Evolutionary conservation across 1,140 invertebrate species (phyloP), one percentile per base, ranked within the genome.

Genomic region (Cydia fagiglandana): DNA sequence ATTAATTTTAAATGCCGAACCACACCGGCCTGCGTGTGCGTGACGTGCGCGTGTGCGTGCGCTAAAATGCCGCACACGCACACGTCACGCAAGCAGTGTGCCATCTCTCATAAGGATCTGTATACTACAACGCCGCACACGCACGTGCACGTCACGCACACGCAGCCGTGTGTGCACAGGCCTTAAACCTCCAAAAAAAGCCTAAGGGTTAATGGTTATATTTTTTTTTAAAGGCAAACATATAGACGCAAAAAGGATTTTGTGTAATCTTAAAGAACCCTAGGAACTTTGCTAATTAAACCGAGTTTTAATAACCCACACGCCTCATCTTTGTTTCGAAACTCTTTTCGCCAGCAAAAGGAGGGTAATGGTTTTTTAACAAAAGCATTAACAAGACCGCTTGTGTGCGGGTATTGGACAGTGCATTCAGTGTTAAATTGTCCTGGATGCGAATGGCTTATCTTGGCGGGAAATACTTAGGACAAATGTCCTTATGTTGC

Each of bases 231-330:
- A n/a, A n/a, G n/a, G n/a, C n/a, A n/a, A n/a, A n/a, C n/a, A n/a
- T n/a, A 47, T 13, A 3, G 13, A 47, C 45, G 45, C 45, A 15
- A 50, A 56, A 56, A 6, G 53, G 15, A 56, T 56, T 56, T 56
- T 17, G 17, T 20, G 15, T 56, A n/a, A 9, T 17, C 53, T 56
- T 56, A 9, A 17, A 56, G n/a, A 56, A 20, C 53, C 15, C 15
- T 17, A 56, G n/a, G 2, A 68, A 68, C 30, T 68, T 68, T 68
- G 13, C 64, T 68, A 68, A 68, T 68, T 68, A 68, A 68, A 68
- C 64, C 6, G 28, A n/a, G 12, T 15, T 68, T 17, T 68, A 68
- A 38, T 68, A 24, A 68, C 64, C 64, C 64, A 68, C 64, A 68
- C 64, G 64, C 13, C 12, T 24, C 15, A 66, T 66, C 28, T 68